Base-by-base conservation (phyloP, 2,113 vertebrate species). In the Leptodactylus fuscus region DNA sequence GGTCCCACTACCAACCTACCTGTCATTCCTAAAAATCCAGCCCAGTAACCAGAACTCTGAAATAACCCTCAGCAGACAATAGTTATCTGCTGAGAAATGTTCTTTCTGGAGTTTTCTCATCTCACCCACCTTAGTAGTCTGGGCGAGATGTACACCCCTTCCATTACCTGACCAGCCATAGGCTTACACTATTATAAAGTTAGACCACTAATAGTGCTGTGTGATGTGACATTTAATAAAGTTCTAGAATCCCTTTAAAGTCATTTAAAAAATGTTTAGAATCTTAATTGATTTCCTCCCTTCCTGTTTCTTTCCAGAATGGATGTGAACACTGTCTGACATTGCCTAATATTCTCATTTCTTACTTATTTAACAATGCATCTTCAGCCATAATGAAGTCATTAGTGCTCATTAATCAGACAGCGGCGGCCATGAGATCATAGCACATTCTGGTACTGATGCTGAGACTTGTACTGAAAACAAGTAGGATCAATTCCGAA, bases 321-420 rank as follows among this genome's bases (percentile, higher is more conserved):
- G 60, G 60, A 65, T 65, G 60, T 32, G 60, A 5, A 65, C 5
- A 32, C 29, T 32, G 60, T 32, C 12, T 65, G 27, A 65, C 60
- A 32, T 32, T 65, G 60, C 60, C 60, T 65, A 65, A 65, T 65
- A 65, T 65, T 65, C 60, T 65, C 60, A 65, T 65, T 65, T 65
- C 60, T 27, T 32, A 65, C 60, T 27, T 65, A 65, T 65, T 65
- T 65, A 65, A 65, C 60, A 32, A 65, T 65, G 60, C 60, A 65
- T 65, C 60, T 65, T 32, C 24, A 65, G 60, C 27, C 29, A 65
- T 65, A 65, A 65, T 65, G 60, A 65, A 65, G 27, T 65, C 60
- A 65, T 65, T 65, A 65, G 60, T 65, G 60, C 60, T 65, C 60
- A 32, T 65, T 65, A 65, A 65, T 65, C 60, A 65, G 60, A 65